Percentiles rank a stretch among this genome's conserved stretches.
phyloP scores from a whole-genome alignment of 2,113 vertebrate species.

The Tiliqua scincoides region DNA sequence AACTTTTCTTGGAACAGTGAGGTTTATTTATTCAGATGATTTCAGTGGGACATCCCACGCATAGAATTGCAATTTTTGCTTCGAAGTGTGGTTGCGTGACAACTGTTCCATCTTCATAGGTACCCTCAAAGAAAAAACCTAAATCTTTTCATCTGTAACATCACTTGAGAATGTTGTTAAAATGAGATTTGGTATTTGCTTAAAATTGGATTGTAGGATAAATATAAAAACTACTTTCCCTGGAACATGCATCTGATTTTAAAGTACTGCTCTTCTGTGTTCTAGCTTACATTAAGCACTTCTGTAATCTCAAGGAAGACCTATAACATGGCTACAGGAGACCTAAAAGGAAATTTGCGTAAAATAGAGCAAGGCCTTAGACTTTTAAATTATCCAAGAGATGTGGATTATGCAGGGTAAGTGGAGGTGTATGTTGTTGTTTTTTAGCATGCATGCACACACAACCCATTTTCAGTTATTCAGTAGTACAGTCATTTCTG shows the following conservation, averaged over 20 bases:
- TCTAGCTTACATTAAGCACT: neutral
- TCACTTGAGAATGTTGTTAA: neutral
- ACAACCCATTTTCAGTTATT: neutral
- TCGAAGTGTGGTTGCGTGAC: no score
- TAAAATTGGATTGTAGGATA: neutral
- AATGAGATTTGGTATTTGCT: neutral
- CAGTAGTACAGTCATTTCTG: neutral
- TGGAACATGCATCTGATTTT: neutral
- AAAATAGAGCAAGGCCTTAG: constrained; percentile 90
- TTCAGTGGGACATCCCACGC: no score
- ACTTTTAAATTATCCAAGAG: constrained; percentile 83
- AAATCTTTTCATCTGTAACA: neutral
- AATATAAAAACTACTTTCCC: neutral
- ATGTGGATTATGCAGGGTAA: constrained; percentile 89
- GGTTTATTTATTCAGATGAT: no score
- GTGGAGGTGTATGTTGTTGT: constrained; percentile 27
- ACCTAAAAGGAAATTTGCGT: constrained; percentile 87
- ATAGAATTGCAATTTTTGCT: no score
- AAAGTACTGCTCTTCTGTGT: neutral
- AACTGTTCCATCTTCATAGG: neutral
- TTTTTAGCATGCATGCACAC: neutral
- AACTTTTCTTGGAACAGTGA: no score
- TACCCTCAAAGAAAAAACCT: neutral
- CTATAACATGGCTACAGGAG: constrained; percentile 84
- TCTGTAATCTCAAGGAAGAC: constrained; percentile 35